These are phyloP conservation scores for Eristalinus sepulchralis DNA, from an alignment of 2,888 invertebrate species.

Conservation along the genomic window DNA sequence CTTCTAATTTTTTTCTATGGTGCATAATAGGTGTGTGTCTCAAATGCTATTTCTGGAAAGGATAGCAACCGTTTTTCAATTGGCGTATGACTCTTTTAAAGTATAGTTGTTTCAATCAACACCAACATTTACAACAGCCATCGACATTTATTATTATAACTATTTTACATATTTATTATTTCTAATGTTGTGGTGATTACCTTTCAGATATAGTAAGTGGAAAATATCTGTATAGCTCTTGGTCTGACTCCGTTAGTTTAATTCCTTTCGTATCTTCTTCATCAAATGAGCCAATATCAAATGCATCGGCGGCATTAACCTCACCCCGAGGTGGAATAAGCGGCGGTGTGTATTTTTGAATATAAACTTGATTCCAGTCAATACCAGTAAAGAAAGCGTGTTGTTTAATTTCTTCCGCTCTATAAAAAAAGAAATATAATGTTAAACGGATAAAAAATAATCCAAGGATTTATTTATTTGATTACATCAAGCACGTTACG, in stretches of 20 bases:
- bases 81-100: too few relatives aligned
- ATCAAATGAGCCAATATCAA: slow-evolving; percentile 99
- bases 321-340: slow-evolving; percentile 99
- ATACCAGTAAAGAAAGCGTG: slow-evolving; percentile 98
- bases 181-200: slow-evolving; percentile 69
- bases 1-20: too few relatives aligned
- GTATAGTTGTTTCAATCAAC: too few relatives aligned
- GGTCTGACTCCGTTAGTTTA: slow-evolving; percentile 97
- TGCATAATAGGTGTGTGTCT: too few relatives aligned
- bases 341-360: slow-evolving; percentile 99
- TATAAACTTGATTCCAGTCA: slow-evolving; percentile 99
- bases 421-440: slow-evolving; percentile 78
- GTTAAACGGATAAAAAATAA: too few relatives aligned
- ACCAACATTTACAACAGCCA: too few relatives aligned
- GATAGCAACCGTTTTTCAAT: too few relatives aligned
- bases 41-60: too few relatives aligned
- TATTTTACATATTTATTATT: too few relatives aligned
- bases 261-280: slow-evolving; percentile 99
- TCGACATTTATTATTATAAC: too few relatives aligned
- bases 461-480: too few relatives aligned
- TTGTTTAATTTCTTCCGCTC: slow-evolving; percentile 98
- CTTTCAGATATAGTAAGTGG: slow-evolving; percentile 99
- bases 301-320: slow-evolving; percentile 99
- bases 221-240: slow-evolving; percentile 99
- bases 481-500: too few relatives aligned